phyloP scores from a whole-genome alignment of 1,140 invertebrate species.

The Psilanteris sp. region DNA sequence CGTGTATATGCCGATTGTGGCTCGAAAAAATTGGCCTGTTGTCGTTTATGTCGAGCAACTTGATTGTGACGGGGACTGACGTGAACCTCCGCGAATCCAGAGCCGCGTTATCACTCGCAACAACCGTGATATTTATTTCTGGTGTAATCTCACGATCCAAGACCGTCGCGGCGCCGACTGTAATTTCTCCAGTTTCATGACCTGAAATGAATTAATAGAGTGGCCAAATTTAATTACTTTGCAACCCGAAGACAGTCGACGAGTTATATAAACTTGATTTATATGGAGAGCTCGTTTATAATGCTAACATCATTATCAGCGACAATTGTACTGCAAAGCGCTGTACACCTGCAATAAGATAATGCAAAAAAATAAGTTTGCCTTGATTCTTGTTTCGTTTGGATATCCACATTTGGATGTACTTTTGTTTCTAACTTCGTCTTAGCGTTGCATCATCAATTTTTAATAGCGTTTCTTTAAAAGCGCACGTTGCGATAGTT shows the following conservation, averaged over 20 bases:
- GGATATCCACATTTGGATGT: too few species aligned
- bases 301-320: too few species aligned
- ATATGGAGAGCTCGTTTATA: too few species aligned
- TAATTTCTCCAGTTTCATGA: slow-evolving; percentile 87
- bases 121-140: slow-evolving; percentile 87
- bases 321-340: too few species aligned
- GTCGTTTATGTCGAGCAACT: slow-evolving; percentile 90
- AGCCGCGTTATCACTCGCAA: slow-evolving; percentile 89
- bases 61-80: slow-evolving; percentile 89
- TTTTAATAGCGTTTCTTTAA: too few species aligned
- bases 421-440: too few species aligned
- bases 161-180: slow-evolving; percentile 85
- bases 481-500: too few species aligned
- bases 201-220: slow-evolving; percentile 55
- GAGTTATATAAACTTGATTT: background rate
- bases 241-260: background rate
- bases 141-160: slow-evolving; percentile 89
- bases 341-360: too few species aligned
- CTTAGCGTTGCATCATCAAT: too few species aligned
- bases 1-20: slow-evolving; percentile 86
- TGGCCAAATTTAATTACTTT: slow-evolving; percentile 7
- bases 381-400: too few species aligned
- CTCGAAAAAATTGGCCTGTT: slow-evolving; percentile 89
- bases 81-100: slow-evolving; percentile 83
- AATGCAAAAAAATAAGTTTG: too few species aligned